Evolutionary conservation across 2,113 vertebrate species (phyloP).

Genomic region (Cinclus cinclus): DNA sequence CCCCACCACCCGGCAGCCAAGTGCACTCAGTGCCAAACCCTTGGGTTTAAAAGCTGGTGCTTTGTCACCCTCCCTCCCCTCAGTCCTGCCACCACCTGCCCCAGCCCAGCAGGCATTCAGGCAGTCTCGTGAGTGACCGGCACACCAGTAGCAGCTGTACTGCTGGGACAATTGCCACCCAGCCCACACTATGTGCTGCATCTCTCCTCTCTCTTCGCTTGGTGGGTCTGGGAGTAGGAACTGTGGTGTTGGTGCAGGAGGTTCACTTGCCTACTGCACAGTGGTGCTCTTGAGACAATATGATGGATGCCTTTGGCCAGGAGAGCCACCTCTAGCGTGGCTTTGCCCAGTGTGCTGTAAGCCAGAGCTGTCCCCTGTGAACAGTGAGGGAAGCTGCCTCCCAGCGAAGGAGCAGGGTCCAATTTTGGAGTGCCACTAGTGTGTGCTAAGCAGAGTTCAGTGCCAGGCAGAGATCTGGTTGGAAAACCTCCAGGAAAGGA

Average conservation of each 20-base stretch:
- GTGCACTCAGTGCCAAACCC: conserved; percentile 4
- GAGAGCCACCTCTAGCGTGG: fast-evolving
- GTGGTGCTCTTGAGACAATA: background rate
- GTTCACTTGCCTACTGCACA: fast-evolving
- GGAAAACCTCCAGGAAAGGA: background rate
- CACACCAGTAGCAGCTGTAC: fast-evolving
- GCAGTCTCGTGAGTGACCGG: fast-evolving
- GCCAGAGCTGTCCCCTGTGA: background rate
- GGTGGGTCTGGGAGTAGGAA: background rate
- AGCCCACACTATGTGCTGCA: fast-evolving
- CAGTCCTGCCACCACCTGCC: background rate
- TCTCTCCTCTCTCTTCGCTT: background rate
- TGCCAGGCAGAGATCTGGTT: background rate
- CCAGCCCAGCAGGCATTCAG: fast-evolving
- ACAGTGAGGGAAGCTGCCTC: background rate
- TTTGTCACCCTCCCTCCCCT: background rate
- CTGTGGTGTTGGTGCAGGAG: fast-evolving
- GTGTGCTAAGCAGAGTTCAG: background rate
- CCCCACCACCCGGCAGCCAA: conserved; percentile 45
- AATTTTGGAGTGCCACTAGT: background rate
- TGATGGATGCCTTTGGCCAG: background rate
- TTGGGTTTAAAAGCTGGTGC: background rate
- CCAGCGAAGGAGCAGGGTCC: background rate
- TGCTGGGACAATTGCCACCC: fast-evolving
- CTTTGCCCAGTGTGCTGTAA: background rate